A percentile compares a stretch with the other conserved stretches of the same genome.
Conservation (phyloP, 2,888 invertebrate species). For the Drosophila subsilvestris region DNA sequence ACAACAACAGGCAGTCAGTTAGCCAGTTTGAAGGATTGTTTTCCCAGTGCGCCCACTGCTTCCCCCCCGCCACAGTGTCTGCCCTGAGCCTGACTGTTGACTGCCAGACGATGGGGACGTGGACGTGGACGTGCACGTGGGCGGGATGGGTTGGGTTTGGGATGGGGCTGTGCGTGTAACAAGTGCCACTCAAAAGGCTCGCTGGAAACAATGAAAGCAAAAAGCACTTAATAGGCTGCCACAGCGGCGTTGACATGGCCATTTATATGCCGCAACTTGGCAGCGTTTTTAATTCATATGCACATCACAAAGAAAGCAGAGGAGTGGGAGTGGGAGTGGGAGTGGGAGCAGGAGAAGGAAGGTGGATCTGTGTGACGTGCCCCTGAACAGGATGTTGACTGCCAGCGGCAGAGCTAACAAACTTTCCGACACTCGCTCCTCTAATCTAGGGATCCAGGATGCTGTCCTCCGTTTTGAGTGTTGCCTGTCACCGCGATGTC, state of each 20-base stretch:
- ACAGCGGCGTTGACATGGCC: slow-evolving; percentile 52
- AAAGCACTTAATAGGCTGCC: slow-evolving; percentile 62
- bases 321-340: slow-evolving; percentile 11
- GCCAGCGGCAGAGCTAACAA: slow-evolving; percentile 42
- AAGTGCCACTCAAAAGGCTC: slow-evolving; percentile 65
- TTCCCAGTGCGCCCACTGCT: not conserved
- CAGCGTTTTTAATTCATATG: slow-evolving; percentile 68
- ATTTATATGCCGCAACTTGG: slow-evolving; percentile 63
- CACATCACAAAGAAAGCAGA: slow-evolving; percentile 38
- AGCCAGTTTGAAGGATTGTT: slow-evolving; percentile 8
- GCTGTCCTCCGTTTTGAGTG: slow-evolving; percentile 30
- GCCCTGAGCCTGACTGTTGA: slow-evolving; percentile 9
- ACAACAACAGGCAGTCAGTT: not conserved
- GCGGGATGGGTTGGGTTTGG: no score
- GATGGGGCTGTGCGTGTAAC: slow-evolving; percentile 57
- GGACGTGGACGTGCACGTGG: not conserved
- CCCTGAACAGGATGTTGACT: slow-evolving; percentile 40
- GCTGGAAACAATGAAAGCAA: slow-evolving; percentile 53
- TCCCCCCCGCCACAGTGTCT: slow-evolving; percentile 13
- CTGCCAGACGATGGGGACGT: not conserved
- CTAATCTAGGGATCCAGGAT: slow-evolving; percentile 33
- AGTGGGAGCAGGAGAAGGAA: not conserved
- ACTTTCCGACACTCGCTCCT: slow-evolving; percentile 46
- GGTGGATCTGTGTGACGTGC: slow-evolving; percentile 3
- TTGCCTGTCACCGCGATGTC: slow-evolving; percentile 31